Percentiles rank a stretch among this genome's conserved stretches.
Conservation (phyloP, 2,797 vertebrate species). For the Streptopelia turtur region DNA sequence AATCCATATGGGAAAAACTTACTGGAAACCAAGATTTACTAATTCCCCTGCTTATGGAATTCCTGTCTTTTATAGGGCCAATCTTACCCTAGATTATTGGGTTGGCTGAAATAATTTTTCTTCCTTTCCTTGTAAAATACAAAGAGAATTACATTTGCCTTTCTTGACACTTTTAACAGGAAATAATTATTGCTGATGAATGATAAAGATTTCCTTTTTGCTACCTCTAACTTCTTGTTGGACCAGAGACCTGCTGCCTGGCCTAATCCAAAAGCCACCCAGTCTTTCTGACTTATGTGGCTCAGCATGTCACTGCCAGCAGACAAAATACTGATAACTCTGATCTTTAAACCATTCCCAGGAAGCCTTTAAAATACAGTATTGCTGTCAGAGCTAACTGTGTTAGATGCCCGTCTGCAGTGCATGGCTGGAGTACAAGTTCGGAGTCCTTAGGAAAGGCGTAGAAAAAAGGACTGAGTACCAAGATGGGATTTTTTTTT, state of each 20-base stretch:
- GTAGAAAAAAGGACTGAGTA: background rate
- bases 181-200: background rate
- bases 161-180: constrained; percentile 1
- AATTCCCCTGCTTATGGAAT: background rate
- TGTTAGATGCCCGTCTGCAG: background rate
- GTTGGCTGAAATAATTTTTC: constrained; percentile 15
- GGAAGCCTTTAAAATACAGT: background rate
- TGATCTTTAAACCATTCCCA: background rate
- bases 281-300: rapidly evolving
- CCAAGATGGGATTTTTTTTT: background rate
- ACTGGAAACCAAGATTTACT: constrained; percentile 7
- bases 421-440: background rate
- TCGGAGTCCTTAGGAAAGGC: background rate
- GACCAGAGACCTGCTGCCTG: background rate
- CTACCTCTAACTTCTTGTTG: background rate
- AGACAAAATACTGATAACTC: background rate
- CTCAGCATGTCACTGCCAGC: background rate
- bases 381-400: background rate
- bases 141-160: background rate
- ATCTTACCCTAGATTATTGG: background rate
- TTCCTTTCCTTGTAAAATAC: constrained; percentile 14
- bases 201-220: constrained; percentile 7
- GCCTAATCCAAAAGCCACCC: background rate
- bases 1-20: constrained; percentile 5
- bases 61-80: constrained; percentile 15